Evolutionary conservation across 1,140 invertebrate species (phyloP).

Genomic region (Papilio xuthus): DNA sequence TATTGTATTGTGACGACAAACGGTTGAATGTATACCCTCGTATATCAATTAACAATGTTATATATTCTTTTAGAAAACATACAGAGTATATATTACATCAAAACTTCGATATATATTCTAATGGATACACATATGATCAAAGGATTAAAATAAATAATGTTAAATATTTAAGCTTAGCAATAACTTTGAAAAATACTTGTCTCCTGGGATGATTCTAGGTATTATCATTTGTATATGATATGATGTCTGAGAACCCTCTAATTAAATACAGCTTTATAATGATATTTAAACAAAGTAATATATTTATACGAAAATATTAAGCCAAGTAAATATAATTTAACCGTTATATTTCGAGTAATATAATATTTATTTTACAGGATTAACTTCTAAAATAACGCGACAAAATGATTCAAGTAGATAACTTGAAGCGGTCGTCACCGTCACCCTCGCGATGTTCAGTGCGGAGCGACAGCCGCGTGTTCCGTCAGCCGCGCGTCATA

Average conservation of each 20-base stretch:
- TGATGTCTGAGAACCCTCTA: not conserved
- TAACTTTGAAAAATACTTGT: not conserved
- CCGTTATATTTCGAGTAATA: not conserved
- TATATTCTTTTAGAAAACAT: not conserved
- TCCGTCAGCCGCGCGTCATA: slow-evolving; percentile 76
- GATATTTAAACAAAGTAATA: not conserved
- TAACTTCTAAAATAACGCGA: not conserved
- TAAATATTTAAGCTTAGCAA: not conserved
- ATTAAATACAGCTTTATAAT: not conserved
- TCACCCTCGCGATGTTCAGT: slow-evolving; percentile 75
- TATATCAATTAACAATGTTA: slow-evolving; percentile 4
- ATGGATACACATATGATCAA: too few species aligned
- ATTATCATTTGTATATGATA: too few species aligned
- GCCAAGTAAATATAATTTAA: too few species aligned
- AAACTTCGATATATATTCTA: too few species aligned
- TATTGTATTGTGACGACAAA: slow-evolving; percentile 20
- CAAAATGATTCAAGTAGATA: slow-evolving; percentile 73
- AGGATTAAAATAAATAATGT: not conserved
- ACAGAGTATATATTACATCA: not conserved
- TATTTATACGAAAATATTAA: not conserved
- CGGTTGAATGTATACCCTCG: not conserved
- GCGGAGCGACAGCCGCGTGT: slow-evolving; percentile 68
- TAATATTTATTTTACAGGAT: slow-evolving; percentile 5
- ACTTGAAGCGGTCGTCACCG: slow-evolving; percentile 69
- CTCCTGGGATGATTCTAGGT: not conserved